Evolutionary conservation across 2,888 invertebrate species (phyloP), one percentile per base, ranked within the genome.

Genomic region (Anagyrus pseudococci): DNA sequence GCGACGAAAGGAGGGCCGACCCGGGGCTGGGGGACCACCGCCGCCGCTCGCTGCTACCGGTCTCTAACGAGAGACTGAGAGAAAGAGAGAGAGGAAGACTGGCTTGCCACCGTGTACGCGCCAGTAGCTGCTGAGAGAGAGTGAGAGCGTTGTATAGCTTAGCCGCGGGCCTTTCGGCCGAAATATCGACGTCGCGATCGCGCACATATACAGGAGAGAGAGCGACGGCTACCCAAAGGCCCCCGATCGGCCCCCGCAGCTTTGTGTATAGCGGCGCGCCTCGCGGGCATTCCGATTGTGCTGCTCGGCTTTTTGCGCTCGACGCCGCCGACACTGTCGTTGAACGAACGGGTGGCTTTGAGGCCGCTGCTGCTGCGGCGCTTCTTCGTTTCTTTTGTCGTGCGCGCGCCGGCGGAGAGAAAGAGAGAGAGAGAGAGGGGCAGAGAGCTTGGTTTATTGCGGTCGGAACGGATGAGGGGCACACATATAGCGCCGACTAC

Each of bases 241-340:
- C n/a, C 19, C 56, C 29, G 23, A 47, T 52, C 13, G 20, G 15
- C 20, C 49, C 25, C 20, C 4, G 13, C 59, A 19, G 40, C 26
- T 19, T 47, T 56, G 58, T 66, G 56, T 62, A 58, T 54, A 62
- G 58, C 48, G 53, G 62, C 58, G 62, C 48, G 58, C 48, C 48
- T 22, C 29, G 41, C n/a, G 49, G 46, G 53, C 43, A 62, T 62
- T 58, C 58, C 62, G 48, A 57, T 47, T 48, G 60, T 55, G 41
- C 44, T 57, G 53, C 29, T 52, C 43, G 55, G 40, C 26, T 66
- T 66, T 69, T 58, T 63, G 62, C 67, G 65, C 64, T 61, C 64
- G 53, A 6, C 33, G 29, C 19, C 37, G 22, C 4, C 50, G 40
- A 15, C 33, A 33, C 13, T n/a, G 48, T n/a, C 22, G 13, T 23